These are phyloP conservation scores for Pedionomus torquatus DNA, from an alignment of 2,113 vertebrate genomes.

Conservation along the genomic window DNA sequence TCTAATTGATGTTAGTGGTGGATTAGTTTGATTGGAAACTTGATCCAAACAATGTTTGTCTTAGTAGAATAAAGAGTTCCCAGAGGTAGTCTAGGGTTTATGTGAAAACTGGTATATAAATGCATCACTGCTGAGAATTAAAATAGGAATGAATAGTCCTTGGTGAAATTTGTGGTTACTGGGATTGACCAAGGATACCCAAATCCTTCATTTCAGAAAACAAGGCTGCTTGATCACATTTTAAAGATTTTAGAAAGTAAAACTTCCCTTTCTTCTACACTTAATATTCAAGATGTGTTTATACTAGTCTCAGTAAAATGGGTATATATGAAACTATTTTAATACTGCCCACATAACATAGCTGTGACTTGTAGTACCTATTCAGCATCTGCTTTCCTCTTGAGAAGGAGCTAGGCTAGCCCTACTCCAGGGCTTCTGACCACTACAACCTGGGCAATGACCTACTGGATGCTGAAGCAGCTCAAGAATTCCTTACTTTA, in stretches of 20 bases:
- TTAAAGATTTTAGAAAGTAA: conserved; percentile 1
- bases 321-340: not conserved
- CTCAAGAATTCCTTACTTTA: not conserved
- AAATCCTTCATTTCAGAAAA: conserved; percentile 6
- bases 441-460: not conserved
- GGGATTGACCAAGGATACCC: not conserved
- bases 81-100: conserved; percentile 55
- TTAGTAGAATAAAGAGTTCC: conserved; percentile 38
- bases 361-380: not conserved
- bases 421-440: not conserved
- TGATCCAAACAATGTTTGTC: conserved; percentile 56
- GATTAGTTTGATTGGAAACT: conserved; percentile 63
- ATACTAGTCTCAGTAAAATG: not conserved
- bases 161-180: conserved; percentile 11
- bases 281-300: not conserved
- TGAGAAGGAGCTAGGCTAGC: not conserved
- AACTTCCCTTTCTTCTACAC: not conserved
- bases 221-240: not conserved
- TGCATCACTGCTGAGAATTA: conserved; percentile 3
- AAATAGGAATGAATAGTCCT: not conserved
- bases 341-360: not conserved
- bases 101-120: conserved; percentile 31
- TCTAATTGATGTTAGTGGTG: conserved; percentile 61
- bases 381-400: not conserved
- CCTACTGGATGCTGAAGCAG: not conserved